Evolutionary conservation across 2,113 vertebrate species (phyloP), one percentile per base, ranked within the genome.

Genomic region (Edolisoma coerulescens): DNA sequence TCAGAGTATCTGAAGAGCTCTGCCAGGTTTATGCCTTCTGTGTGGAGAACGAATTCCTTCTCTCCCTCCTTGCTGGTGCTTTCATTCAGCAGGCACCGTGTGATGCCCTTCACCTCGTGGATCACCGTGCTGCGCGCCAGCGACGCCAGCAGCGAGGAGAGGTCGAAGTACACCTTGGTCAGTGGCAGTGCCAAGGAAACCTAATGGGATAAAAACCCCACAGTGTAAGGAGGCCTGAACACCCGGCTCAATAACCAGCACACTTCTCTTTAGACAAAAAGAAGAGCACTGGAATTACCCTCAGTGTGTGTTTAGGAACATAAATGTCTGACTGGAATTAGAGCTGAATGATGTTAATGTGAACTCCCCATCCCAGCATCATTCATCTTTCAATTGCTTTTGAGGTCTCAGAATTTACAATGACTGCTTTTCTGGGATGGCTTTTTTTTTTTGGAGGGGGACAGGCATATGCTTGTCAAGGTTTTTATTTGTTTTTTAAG

Each of bases 1-100:
- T 99, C 98, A 2, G 98, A 96, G 30, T 99, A 98, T 56, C 95
- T 98, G 96, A 99, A 99, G 30, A 99, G 97, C 97, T 99, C 99
- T 0, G 97, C 96, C 75, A 99, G 98, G 97, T 99, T 99, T 96
- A 99, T 99, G 35, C 99, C 99, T 59, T 99, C 99, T 0, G 99
- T 99, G 84, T 98, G 99, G 47, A 99, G 98, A 24, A 99, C 2
- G 0, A 97, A 93, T 82, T 98, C 98, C 75, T 98, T 99, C 82
- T 98, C 95, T 4, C 99, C 99, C 1, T 69, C 92, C 30, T 81
- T 95, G 9, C 53, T 98, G 24, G 98, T 98, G 2, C 88, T 97
- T 75, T 99, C 99, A 3, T 98, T 98, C 67, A 99, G 97, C 54
- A 99, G 97, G 85, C 99, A 99, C 21, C 99, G 98, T 0, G 98